Evolutionary conservation across 1,140 invertebrate species (phyloP).

Genomic region (Chironomus tepperi): DNA sequence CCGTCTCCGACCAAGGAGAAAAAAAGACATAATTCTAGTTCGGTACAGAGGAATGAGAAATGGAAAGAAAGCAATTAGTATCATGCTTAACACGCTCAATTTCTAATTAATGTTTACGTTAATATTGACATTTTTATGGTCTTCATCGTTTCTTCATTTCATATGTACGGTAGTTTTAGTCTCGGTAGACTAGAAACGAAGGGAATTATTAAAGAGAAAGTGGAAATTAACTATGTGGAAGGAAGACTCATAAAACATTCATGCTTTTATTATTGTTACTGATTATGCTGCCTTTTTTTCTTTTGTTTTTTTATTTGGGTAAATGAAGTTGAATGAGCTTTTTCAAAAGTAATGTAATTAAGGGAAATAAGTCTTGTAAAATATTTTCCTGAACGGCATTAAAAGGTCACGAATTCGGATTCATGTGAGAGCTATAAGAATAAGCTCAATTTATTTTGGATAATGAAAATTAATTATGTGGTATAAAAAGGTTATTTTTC

Average conservation of each 20-base stretch:
- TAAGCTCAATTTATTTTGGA: no score
- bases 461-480: no score
- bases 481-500: no score
- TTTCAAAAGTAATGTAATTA: no score
- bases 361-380: no score
- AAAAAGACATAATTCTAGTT: not conserved
- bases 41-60: not conserved
- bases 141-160: not conserved
- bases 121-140: conserved; percentile 14
- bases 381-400: no score
- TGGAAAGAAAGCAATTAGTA: conserved; percentile 7
- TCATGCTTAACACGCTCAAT: conserved; percentile 11
- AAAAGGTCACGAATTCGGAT: no score
- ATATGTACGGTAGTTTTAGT: no score
- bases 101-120: conserved; percentile 14
- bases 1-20: not conserved
- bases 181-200: not conserved
- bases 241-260: not conserved
- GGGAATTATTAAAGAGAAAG: not conserved
- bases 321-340: no score
- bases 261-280: not conserved
- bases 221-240: not conserved
- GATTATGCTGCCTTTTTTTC: no score
- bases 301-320: no score
- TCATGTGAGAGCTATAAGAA: no score